Evolutionary conservation across 2,797 vertebrate species (phyloP).

Genomic region (Megalops cyprinoides): DNA sequence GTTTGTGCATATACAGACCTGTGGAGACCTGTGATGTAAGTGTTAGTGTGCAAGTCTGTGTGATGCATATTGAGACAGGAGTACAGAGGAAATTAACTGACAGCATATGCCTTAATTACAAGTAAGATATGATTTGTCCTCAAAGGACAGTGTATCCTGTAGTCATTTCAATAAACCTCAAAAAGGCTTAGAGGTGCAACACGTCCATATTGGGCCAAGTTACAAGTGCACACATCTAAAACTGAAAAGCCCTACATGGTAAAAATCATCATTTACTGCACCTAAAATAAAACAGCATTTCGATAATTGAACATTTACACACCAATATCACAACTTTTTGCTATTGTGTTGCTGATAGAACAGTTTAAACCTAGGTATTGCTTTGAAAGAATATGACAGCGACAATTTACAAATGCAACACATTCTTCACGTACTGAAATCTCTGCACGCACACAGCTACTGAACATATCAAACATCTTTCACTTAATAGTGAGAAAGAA

Average conservation of each 20-base stretch:
- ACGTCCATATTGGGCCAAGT: background rate
- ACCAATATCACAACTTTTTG: background rate
- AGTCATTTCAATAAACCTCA: background rate
- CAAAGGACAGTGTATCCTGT: background rate
- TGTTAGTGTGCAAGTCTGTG: too few species aligned
- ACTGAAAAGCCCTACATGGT: background rate
- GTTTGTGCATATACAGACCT: background rate
- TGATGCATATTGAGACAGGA: too few species aligned
- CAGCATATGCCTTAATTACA: background rate
- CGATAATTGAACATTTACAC: background rate
- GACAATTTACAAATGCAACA: slow-evolving; percentile 5
- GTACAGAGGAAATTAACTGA: background rate
- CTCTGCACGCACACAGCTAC: background rate
- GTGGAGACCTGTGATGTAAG: too few species aligned
- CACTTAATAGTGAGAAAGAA: background rate
- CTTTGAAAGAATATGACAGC: slow-evolving; percentile 16
- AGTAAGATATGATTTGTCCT: background rate
- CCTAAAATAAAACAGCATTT: background rate
- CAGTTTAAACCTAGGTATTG: slow-evolving; percentile 31
- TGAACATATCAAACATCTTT: slow-evolving; percentile 1
- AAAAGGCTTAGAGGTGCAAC: background rate
- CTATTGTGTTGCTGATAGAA: background rate
- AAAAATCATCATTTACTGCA: slow-evolving; percentile 3
- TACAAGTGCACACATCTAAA: background rate
- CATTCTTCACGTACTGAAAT: background rate